Evolutionary conservation across 1,140 invertebrate genomes (phyloP).

Genomic region (Cepaea nemoralis): DNA sequence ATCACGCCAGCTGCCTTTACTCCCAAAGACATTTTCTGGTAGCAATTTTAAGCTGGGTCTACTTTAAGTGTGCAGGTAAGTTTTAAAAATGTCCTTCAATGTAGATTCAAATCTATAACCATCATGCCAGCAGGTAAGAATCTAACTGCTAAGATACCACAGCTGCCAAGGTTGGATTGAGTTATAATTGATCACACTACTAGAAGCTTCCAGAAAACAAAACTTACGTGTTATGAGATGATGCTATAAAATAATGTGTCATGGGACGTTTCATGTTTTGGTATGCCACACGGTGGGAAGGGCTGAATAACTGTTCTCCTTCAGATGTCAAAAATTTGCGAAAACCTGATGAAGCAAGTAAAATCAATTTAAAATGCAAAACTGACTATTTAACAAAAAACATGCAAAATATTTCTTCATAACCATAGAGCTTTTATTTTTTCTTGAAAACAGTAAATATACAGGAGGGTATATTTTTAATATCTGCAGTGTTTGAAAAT

Average conservation of each 20-base stretch:
- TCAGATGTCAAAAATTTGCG: conserved; percentile 75
- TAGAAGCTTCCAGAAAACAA: conserved; percentile 41
- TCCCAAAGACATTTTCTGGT: too few relatives aligned
- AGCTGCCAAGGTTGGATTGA: too few relatives aligned
- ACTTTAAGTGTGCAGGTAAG: too few relatives aligned
- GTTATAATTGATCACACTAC: neutral
- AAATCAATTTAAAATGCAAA: neutral
- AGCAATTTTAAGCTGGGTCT: too few relatives aligned
- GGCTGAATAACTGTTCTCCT: conserved; percentile 75
- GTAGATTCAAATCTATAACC: too few relatives aligned
- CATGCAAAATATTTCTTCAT: neutral
- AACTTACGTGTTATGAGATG: conserved; percentile 79
- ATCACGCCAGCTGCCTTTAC: too few relatives aligned
- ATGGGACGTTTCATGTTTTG: conserved; percentile 79
- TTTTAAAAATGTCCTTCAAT: too few relatives aligned
- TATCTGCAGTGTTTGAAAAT: too few relatives aligned
- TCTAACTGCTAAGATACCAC: too few relatives aligned
- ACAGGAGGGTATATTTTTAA: too few relatives aligned
- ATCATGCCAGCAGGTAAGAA: too few relatives aligned
- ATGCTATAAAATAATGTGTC: conserved; percentile 78
- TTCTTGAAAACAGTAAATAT: too few relatives aligned
- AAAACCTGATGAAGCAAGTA: conserved; percentile 72
- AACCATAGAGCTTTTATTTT: neutral
- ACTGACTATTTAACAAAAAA: neutral
- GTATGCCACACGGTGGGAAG: conserved; percentile 72